These are phyloP conservation scores for Chrysogorgia sp. DNA, from an alignment of 92 coral and sea anemone species.

Conservation along the genomic window DNA sequence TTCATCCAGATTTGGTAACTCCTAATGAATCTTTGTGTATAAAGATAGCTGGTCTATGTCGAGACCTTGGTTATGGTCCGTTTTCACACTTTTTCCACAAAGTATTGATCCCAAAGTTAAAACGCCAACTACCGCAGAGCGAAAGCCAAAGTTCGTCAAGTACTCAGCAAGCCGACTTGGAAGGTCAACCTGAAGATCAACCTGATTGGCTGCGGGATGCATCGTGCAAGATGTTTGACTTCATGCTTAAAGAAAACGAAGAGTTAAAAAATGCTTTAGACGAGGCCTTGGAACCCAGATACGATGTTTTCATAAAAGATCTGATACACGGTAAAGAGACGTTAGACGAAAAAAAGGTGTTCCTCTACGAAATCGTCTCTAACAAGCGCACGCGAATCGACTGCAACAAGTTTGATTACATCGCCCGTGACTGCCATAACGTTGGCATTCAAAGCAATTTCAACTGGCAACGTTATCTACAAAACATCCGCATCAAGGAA, in stretches of 20 bases:
- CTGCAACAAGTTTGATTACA: slow-evolving; percentile 93
- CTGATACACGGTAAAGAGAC: slow-evolving; percentile 57
- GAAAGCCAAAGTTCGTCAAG: not conserved
- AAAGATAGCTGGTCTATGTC: slow-evolving; percentile 88
- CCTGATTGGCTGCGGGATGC: slow-evolving; percentile 60
- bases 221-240: slow-evolving; percentile 79
- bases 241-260: slow-evolving; percentile 66
- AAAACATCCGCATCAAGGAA: slow-evolving; percentile 72
- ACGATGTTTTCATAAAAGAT: slow-evolving; percentile 81
- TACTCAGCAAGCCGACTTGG: not conserved
- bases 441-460: slow-evolving; percentile 83
- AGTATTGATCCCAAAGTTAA: slow-evolving; percentile 77
- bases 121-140: not conserved
- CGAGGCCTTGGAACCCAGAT: too few relatives aligned
- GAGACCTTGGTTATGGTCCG: slow-evolving; percentile 97
- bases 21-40: slow-evolving; percentile 77
- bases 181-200: slow-evolving; percentile 71
- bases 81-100: slow-evolving; percentile 87
- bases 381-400: slow-evolving; percentile 93
- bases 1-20: slow-evolving; percentile 60
- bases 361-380: slow-evolving; percentile 76
- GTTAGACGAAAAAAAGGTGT: slow-evolving; percentile 25
- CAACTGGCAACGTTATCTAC: slow-evolving; percentile 83
- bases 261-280: slow-evolving; percentile 62
- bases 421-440: slow-evolving; percentile 87